A percentile compares a stretch with the other conserved stretches of the same genome.
phyloP scores from a whole-genome alignment of 2,888 invertebrate genomes.

The Gari tellinella region DNA sequence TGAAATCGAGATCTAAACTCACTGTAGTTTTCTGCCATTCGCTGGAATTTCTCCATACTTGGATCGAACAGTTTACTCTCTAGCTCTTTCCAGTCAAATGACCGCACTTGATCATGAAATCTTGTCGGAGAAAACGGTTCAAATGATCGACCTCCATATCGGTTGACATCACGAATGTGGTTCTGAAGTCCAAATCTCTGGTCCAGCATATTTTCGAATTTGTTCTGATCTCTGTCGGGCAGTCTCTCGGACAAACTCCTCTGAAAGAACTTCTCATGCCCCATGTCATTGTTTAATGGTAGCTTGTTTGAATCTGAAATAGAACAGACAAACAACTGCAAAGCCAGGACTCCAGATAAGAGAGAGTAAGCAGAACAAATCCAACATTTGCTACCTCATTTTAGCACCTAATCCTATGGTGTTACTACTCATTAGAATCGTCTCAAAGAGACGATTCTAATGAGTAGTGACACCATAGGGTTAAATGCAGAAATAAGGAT shows the following conservation, averaged over 20 bases:
- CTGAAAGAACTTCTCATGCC: conserved; percentile 54
- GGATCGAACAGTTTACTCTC: conserved; percentile 49
- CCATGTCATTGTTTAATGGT: conserved; percentile 40
- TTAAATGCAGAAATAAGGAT: too few relatives aligned
- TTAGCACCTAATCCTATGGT: too few relatives aligned
- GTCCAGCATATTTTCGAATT: conserved; percentile 51
- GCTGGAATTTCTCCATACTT: conserved; percentile 54
- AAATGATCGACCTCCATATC: conserved; percentile 45
- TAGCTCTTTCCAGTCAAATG: conserved; percentile 51
- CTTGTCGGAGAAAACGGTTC: conserved; percentile 58
- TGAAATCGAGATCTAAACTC: conserved; percentile 56
- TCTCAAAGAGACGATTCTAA: too few relatives aligned
- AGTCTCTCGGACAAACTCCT: conserved; percentile 49
- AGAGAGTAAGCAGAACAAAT: too few relatives aligned
- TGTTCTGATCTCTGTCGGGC: conserved; percentile 43
- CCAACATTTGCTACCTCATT: too few relatives aligned
- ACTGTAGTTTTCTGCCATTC: conserved; percentile 62
- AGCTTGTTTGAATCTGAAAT: conserved; percentile 40
- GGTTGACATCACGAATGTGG: conserved; percentile 54
- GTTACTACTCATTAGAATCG: too few relatives aligned
- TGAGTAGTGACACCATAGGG: too few relatives aligned
- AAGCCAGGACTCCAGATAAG: too few relatives aligned
- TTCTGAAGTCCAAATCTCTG: conserved; percentile 56
- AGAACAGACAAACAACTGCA: too few relatives aligned
- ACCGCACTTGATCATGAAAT: conserved; percentile 49